A percentile compares a stretch with the other conserved stretches of the same genome.
Conservation (phyloP, 1,140 invertebrate genomes). For the Homarus americanus region DNA sequence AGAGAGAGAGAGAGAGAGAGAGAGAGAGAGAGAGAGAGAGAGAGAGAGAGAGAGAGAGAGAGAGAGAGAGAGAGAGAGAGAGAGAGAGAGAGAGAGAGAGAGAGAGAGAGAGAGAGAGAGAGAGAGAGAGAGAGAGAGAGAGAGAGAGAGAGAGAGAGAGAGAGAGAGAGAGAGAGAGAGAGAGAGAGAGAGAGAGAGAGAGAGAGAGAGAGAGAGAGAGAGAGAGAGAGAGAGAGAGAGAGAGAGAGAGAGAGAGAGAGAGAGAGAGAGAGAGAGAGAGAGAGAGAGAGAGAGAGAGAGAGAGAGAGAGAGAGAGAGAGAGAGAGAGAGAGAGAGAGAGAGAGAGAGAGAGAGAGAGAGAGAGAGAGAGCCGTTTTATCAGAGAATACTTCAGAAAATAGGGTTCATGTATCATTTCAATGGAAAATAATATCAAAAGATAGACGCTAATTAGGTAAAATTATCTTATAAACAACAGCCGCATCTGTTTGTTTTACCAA, state of each 20-base stretch:
- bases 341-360: neutral
- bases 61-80: neutral
- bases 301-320: slow-evolving; percentile 24
- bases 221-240: neutral
- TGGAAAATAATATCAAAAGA: too few species aligned
- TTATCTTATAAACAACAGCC: too few species aligned
- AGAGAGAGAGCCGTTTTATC: too few species aligned
- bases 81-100: neutral
- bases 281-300: neutral
- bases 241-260: slow-evolving; percentile 5
- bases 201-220: slow-evolving; percentile 17
- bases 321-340: slow-evolving; percentile 29
- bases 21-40: neutral
- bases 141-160: slow-evolving; percentile 41
- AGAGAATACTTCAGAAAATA: too few species aligned
- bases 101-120: slow-evolving; percentile 16
- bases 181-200: neutral
- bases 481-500: too few species aligned
- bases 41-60: neutral
- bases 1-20: slow-evolving; percentile 40
- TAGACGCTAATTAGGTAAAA: too few species aligned
- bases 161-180: slow-evolving; percentile 40
- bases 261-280: neutral
- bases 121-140: slow-evolving; percentile 37
- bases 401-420: too few species aligned